These are phyloP conservation scores for Aelia acuminata DNA, from an alignment of 2,888 invertebrate species.

Conservation along the genomic window DNA sequence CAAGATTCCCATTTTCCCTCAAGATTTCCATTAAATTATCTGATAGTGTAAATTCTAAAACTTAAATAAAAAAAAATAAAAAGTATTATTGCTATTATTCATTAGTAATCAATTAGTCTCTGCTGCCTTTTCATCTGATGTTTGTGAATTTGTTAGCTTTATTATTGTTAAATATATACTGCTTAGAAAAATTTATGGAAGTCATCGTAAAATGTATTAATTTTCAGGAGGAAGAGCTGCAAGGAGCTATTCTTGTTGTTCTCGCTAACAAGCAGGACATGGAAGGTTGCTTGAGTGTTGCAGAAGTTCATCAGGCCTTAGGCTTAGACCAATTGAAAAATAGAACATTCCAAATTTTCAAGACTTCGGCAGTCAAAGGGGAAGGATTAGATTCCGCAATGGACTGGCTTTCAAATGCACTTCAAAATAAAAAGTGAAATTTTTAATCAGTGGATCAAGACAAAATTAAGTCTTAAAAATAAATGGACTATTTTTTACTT, in stretches of 20 bases:
- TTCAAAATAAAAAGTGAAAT: constrained; percentile 87
- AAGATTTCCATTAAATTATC: too few species aligned
- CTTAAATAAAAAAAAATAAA: too few species aligned
- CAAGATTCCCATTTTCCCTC: too few species aligned
- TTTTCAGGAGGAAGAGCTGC: constrained; percentile 93
- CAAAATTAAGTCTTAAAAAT: constrained; percentile 46
- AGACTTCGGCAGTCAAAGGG: constrained; percentile 98
- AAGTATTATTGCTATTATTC: too few species aligned
- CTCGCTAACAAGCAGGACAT: constrained; percentile 99
- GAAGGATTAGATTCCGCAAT: constrained; percentile 98
- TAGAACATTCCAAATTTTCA: constrained; percentile 99
- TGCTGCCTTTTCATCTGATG: too few species aligned
- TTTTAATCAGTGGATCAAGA: constrained; percentile 43
- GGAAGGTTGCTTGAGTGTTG: constrained; percentile 95
- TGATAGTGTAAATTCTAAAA: too few species aligned
- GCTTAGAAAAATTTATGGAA: neutral
- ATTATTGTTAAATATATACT: too few species aligned
- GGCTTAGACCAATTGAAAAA: constrained; percentile 95
- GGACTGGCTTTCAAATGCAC: constrained; percentile 97
- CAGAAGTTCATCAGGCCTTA: constrained; percentile 96
- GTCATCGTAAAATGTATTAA: neutral
- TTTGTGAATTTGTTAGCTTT: too few species aligned
- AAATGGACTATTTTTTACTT: constrained; percentile 49
- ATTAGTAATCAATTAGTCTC: too few species aligned
- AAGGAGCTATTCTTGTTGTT: constrained; percentile 95